Conservation (phyloP, 2,797 vertebrate species). For the Sebastolobus alascanus region DNA sequence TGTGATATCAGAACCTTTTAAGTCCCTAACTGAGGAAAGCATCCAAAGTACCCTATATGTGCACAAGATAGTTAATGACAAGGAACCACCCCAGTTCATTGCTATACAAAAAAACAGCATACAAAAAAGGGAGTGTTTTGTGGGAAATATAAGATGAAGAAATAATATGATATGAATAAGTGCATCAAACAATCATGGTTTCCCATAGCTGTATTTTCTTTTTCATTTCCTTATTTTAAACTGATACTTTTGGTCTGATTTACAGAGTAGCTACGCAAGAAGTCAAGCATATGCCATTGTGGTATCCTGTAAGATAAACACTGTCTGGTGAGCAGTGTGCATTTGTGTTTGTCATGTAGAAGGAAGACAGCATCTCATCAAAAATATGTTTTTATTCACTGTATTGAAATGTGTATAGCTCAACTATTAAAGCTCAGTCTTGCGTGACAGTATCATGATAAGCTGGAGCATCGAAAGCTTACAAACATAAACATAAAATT, state of each 20-base stretch:
- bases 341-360: not conserved
- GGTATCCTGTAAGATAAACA: not conserved
- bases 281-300: not conserved
- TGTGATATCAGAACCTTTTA: no score
- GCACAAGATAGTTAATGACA: no score
- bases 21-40: no score
- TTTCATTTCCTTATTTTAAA: not conserved
- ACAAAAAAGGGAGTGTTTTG: no score
- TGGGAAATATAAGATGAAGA: no score
- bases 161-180: not conserved
- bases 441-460: not conserved
- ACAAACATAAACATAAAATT: not conserved
- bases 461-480: not conserved
- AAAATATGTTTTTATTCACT: not conserved
- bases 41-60: no score
- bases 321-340: not conserved
- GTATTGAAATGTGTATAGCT: not conserved
- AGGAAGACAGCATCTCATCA: not conserved
- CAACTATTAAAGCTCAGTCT: not conserved
- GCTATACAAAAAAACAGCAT: no score
- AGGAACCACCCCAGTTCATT: no score
- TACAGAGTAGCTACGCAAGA: not conserved
- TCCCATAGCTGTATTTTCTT: not conserved
- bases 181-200: no score
- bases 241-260: not conserved